Evolutionary conservation across 2,888 invertebrate genomes (phyloP).

Genomic region (Cinara cedri): DNA sequence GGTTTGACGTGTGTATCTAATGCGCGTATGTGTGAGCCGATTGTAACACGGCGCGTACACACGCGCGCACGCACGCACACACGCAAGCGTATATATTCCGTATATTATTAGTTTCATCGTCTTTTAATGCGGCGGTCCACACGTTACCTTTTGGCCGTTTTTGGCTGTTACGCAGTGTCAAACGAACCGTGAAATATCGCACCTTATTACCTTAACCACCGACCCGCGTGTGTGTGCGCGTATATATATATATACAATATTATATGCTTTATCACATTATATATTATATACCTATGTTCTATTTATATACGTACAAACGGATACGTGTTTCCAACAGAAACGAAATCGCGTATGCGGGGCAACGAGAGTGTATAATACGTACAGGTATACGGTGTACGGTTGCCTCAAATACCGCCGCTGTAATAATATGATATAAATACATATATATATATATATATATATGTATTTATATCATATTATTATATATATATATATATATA

Average conservation of each 20-base stretch:
- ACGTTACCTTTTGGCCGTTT: constrained; percentile 33
- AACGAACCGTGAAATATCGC: constrained; percentile 48
- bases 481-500: neutral
- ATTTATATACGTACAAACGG: no score
- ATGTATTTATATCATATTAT: no score
- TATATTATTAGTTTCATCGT: constrained; percentile 35
- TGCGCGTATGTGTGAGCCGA: constrained; percentile 21
- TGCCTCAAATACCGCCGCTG: constrained; percentile 10
- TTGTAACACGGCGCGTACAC: constrained; percentile 4
- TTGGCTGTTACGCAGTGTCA: constrained; percentile 23
- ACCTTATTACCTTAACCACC: neutral
- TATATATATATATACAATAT: no score
- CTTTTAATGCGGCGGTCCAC: constrained; percentile 8
- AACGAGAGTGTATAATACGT: no score
- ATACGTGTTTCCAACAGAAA: neutral
- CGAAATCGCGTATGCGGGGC: constrained; percentile 9
- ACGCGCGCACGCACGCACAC: no score
- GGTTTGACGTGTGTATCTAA: constrained; percentile 47
- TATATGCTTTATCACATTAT: constrained; percentile 6
- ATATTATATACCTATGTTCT: neutral
- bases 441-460: neutral
- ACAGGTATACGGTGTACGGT: no score
- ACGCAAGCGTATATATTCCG: neutral
- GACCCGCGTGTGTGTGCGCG: no score
- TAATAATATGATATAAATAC: no score